A percentile compares a stretch with the other conserved stretches of the same genome.
phyloP scores from a whole-genome alignment of 2,888 invertebrate genomes.

The Clistopyga incitator region DNA sequence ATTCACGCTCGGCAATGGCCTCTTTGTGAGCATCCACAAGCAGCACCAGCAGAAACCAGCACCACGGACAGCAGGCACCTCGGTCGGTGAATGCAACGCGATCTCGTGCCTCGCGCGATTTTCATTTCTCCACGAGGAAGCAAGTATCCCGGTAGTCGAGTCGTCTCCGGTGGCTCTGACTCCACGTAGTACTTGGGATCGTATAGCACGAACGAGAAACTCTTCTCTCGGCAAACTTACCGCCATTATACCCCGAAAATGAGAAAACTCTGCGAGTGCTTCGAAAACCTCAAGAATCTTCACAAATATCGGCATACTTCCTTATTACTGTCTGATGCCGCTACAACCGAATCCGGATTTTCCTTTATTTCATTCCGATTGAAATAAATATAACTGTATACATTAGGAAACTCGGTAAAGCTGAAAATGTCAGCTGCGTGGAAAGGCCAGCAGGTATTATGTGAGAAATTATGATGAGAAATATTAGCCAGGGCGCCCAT shows the following conservation, averaged over 20 bases:
- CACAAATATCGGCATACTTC: conserved; percentile 19
- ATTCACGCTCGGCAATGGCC: conserved; percentile 32
- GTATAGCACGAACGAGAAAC: background rate
- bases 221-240: conserved; percentile 22
- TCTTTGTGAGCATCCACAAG: conserved; percentile 16
- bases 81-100: conserved; percentile 15
- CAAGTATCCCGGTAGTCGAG: background rate
- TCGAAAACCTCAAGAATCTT: conserved; percentile 14
- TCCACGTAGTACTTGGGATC: background rate
- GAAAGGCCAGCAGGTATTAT: conserved; percentile 21
- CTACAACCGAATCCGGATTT: background rate
- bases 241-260: conserved; percentile 24
- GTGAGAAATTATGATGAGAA: background rate
- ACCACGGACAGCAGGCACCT: background rate
- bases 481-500: too few relatives aligned
- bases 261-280: conserved; percentile 33
- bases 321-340: background rate
- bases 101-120: conserved; percentile 25
- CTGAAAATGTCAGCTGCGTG: background rate
- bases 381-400: conserved; percentile 5
- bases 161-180: conserved; percentile 8
- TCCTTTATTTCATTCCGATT: conserved; percentile 6
- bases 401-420: background rate
- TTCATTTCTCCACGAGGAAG: conserved; percentile 22
- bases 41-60: conserved; percentile 4